Conservation (phyloP, 2,113 vertebrate species). For the Trematocara macrostoma region DNA sequence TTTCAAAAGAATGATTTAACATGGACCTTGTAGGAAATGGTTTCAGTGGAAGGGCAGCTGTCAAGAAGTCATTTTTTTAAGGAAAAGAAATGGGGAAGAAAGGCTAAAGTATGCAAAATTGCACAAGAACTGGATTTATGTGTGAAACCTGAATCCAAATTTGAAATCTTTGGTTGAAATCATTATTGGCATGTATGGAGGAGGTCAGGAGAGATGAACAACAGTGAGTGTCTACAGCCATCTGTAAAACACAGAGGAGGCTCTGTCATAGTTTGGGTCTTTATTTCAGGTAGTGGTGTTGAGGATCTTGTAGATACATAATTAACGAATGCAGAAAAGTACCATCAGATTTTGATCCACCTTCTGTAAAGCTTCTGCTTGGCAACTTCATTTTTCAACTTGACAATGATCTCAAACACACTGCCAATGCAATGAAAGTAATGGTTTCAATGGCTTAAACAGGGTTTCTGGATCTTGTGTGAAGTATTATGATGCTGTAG, state of each 20-base stretch:
- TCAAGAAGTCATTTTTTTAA: not conserved
- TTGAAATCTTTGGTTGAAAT: not conserved
- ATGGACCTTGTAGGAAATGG: not conserved
- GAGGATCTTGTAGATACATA: not conserved
- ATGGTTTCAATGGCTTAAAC: not conserved
- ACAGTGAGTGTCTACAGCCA: not conserved
- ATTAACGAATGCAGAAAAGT: not conserved
- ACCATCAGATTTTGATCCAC: not conserved
- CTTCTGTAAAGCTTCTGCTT: not conserved
- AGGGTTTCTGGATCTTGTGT: not conserved
- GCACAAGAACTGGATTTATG: not conserved
- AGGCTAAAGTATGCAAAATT: not conserved
- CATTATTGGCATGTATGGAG: accelerated
- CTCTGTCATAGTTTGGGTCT: not conserved
- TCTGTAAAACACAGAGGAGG: not conserved
- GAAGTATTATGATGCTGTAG: not conserved
- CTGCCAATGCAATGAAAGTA: not conserved
- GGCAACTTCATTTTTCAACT: not conserved
- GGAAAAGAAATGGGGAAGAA: not conserved
- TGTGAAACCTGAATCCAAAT: not conserved
- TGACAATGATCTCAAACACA: not conserved
- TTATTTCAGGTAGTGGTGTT: not conserved
- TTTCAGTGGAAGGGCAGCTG: not conserved
- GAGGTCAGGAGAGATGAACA: not conserved
- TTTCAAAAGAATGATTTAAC: not conserved